Evolutionary conservation across 2,797 vertebrate species (phyloP).

Genomic region (Lophotriccus pileatus): DNA sequence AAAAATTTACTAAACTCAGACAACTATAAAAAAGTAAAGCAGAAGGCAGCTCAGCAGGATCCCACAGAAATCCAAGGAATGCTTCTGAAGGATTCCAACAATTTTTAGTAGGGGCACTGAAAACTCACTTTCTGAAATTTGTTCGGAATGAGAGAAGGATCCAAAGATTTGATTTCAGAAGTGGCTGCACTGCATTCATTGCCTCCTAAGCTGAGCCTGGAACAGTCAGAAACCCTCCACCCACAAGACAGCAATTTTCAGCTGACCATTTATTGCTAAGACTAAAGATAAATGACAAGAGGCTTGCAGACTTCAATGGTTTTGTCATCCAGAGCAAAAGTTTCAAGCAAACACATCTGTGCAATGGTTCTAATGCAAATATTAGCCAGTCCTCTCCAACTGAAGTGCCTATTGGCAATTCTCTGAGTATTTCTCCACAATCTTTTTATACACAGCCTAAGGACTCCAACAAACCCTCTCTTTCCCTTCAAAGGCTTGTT

Average conservation of each 20-base stretch:
- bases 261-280: not conserved
- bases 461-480: constrained; percentile 74
- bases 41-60: not conserved
- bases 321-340: constrained; percentile 60
- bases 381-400: constrained; percentile 46
- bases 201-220: not conserved
- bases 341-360: constrained; percentile 66
- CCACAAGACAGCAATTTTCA: constrained; percentile 35
- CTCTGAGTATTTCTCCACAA: constrained; percentile 64
- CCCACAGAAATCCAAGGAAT: not conserved
- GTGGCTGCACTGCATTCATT: not conserved
- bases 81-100: not conserved
- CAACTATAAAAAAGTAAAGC: not conserved
- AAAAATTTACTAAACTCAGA: not conserved
- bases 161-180: not conserved
- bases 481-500: constrained; percentile 87
- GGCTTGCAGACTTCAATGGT: not conserved
- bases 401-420: constrained; percentile 70
- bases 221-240: not conserved
- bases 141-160: not conserved
- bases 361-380: constrained; percentile 67
- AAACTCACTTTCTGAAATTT: not conserved
- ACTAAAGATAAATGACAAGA: constrained; percentile 39
- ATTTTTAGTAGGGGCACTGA: not conserved
- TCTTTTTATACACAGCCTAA: constrained; percentile 75